A percentile compares a stretch with the other conserved stretches of the same genome.
Evolutionary conservation across 2,888 invertebrate genomes (phyloP).

Genomic region (Melinaea marsaeus): DNA sequence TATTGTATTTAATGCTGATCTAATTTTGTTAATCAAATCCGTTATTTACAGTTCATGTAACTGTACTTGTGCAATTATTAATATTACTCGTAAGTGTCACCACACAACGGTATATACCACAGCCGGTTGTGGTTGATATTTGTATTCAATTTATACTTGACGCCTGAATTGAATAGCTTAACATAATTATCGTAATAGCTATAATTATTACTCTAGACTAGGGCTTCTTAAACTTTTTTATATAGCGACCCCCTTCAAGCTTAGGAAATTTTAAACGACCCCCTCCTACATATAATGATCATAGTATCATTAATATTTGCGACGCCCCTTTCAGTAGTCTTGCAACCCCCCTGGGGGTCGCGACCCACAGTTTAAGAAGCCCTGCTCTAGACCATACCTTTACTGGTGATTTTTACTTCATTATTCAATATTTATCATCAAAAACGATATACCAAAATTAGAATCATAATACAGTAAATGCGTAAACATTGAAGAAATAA

Average conservation of each 20-base stretch:
- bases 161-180: slow-evolving; percentile 4
- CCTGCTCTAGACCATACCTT: not conserved
- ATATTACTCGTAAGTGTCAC: slow-evolving; percentile 15
- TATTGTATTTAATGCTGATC: too few relatives aligned
- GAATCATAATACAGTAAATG: not conserved
- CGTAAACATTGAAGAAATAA: slow-evolving; percentile 11
- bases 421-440: not conserved
- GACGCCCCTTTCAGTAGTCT: too few relatives aligned
- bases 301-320: too few relatives aligned
- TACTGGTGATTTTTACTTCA: not conserved
- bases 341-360: too few relatives aligned
- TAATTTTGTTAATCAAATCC: too few relatives aligned
- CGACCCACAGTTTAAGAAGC: too few relatives aligned
- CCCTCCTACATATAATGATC: too few relatives aligned
- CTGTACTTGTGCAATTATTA: slow-evolving; percentile 16
- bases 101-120: slow-evolving; percentile 13
- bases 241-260: too few relatives aligned
- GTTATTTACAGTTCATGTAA: slow-evolving; percentile 10
- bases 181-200: not conserved
- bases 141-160: slow-evolving; percentile 14
- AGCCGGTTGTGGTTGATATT: slow-evolving; percentile 18
- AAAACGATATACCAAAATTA: not conserved
- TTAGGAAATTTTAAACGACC: too few relatives aligned
- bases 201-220: not conserved
- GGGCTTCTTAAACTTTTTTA: too few relatives aligned